Evolutionary conservation across 1,140 invertebrate species (phyloP), one percentile per base, ranked within the genome.

Genomic region (Drosophila ogumai): DNA sequence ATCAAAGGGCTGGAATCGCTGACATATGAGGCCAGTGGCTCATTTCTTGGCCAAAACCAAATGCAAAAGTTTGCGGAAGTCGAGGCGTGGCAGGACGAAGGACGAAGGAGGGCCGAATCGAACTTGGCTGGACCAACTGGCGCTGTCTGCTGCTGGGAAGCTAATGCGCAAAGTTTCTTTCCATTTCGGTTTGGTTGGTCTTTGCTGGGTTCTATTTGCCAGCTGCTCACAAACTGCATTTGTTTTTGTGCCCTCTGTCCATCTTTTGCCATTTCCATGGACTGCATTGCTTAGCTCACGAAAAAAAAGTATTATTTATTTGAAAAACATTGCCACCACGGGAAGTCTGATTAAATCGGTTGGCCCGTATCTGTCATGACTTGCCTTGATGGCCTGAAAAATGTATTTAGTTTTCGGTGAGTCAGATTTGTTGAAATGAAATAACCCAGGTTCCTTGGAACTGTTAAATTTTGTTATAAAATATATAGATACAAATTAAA

Each of bases 81-180:
- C 28, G 17, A 12, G 12, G 41, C 43, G 19, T 46, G 28, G 57
- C 57, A 13, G 22, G 4, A 17, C n/a, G 28, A 19, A 34, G 15
- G 49, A 49, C 52, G 52, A 28, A 43, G 28, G 28, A 19, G 10
- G 13, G 13, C 3, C 15, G 12, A 25, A 50, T 32, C 57, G 31
- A 66, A 82, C 66, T 86, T 86, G 82, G 82, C 82, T 75, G 82
- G 82, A 86, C 82, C 71, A 74, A 82, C 58, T 86, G 82, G 82
- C 82, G 82, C 82, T 86, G 69, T 69, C 68, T 61, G 36, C 68
- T 61, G 36, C 13, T 28, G 41, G 41, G 22, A 13, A 68, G 80
- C 71, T 87, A 86, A 86, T 86, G 82, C 84, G 84, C 76, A 86
- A 86, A 86, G 79, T 86, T 86, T 87, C 66, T 78, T 75, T 79